phyloP scores from a whole-genome alignment of 2,797 vertebrate species.

The Parauchenoglanis punctatus region DNA sequence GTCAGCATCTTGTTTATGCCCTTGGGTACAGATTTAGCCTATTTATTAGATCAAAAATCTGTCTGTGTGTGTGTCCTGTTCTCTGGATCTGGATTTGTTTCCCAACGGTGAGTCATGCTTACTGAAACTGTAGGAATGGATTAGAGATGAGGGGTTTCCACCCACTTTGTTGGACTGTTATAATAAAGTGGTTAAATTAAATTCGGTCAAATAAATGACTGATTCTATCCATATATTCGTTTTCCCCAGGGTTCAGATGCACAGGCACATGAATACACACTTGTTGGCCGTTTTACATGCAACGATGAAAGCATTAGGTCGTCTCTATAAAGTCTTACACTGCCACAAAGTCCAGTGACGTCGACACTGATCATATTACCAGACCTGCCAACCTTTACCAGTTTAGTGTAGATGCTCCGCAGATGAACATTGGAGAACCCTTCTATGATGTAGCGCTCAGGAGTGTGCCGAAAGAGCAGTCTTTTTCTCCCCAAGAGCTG shows the following conservation, averaged over 20 bases:
- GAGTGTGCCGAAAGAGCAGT: neutral
- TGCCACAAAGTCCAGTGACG: neutral
- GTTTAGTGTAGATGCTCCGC: neutral
- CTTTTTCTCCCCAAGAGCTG: neutral
- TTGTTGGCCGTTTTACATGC: neutral
- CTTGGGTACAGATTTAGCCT: conserved; percentile 5
- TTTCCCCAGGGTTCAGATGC: neutral
- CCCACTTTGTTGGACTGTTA: neutral
- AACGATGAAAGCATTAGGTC: neutral
- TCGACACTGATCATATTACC: neutral
- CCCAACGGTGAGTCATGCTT: neutral
- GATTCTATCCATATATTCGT: neutral
- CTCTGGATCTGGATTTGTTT: neutral
- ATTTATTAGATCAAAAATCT: conserved; percentile 1
- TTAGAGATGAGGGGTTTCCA: neutral
- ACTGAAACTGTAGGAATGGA: neutral
- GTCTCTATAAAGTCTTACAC: neutral
- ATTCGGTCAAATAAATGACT: neutral
- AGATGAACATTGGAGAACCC: neutral
- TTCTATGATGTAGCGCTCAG: neutral
- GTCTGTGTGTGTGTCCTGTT: neutral
- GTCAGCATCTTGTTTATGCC: conserved; percentile 5
- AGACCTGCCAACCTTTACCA: neutral
- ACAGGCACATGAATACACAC: neutral
- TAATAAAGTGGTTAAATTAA: neutral